A percentile compares a stretch with the other conserved stretches of the same genome.
Conservation (phyloP, 2,113 vertebrate species). For the Plectropomus leopardus region DNA sequence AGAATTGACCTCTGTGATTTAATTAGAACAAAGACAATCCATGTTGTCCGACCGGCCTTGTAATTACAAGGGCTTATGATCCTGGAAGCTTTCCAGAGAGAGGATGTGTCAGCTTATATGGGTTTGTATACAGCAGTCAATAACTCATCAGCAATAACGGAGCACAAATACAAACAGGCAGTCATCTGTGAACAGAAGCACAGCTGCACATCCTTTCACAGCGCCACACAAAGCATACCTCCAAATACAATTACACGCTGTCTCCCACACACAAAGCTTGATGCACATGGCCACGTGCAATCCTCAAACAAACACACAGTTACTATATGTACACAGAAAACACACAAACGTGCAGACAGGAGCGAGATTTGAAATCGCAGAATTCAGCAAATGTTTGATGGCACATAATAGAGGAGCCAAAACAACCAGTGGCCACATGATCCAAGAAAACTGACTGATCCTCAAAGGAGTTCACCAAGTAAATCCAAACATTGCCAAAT, state of each 20-base stretch:
- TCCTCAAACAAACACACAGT: background rate
- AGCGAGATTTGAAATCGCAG: slow-evolving; percentile 17
- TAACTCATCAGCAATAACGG: slow-evolving; percentile 72
- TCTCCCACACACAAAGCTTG: background rate
- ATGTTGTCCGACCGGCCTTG: slow-evolving; percentile 45
- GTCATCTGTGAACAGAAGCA: slow-evolving; percentile 56
- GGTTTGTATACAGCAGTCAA: slow-evolving; percentile 69
- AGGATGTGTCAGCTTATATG: slow-evolving; percentile 58
- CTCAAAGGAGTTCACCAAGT: slow-evolving; percentile 15
- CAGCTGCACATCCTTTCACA: slow-evolving; percentile 39
- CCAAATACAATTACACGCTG: slow-evolving; percentile 27
- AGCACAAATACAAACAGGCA: slow-evolving; percentile 64
- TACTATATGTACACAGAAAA: slow-evolving; percentile 7
- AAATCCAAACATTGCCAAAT: slow-evolving; percentile 52
- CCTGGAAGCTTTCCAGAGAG: slow-evolving; percentile 48
- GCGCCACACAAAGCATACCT: slow-evolving; percentile 24
- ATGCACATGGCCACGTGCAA: background rate
- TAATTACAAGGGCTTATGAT: slow-evolving; percentile 64
- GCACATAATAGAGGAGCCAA: slow-evolving; percentile 38
- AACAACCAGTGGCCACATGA: slow-evolving; percentile 55
- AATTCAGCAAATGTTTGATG: slow-evolving; percentile 57
- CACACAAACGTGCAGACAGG: background rate
- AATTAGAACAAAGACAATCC: slow-evolving; percentile 62
- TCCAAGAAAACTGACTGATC: slow-evolving; percentile 23
- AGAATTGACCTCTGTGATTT: slow-evolving; percentile 64